Evolutionary conservation across 1,140 invertebrate genomes (phyloP).

Genomic region (Stegodyphus mimosarum): DNA sequence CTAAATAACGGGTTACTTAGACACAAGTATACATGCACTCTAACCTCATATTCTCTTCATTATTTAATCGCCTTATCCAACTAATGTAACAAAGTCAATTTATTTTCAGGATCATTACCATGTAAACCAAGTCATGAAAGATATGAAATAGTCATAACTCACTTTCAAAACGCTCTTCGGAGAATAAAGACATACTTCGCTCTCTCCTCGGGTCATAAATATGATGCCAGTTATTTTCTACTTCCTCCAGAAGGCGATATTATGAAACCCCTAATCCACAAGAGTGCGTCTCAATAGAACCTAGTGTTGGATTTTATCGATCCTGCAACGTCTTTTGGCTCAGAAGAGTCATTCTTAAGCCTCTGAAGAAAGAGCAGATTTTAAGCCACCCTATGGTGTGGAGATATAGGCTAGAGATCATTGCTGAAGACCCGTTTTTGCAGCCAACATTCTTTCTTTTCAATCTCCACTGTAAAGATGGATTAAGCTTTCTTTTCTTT

Average conservation of each 20-base stretch:
- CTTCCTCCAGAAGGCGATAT: conserved; percentile 1
- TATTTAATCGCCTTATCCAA: too few relatives aligned
- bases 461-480: too few relatives aligned
- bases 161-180: too few relatives aligned
- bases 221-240: conserved; percentile 8
- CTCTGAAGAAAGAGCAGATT: neutral
- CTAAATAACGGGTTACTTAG: too few relatives aligned
- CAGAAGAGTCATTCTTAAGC: neutral
- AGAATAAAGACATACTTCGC: neutral
- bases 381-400: neutral
- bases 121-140: neutral
- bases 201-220: neutral
- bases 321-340: neutral
- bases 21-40: too few relatives aligned
- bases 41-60: too few relatives aligned
- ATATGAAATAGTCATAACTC: neutral
- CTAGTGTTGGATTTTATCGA: neutral
- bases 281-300: conserved; percentile 21
- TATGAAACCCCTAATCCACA: conserved; percentile 20
- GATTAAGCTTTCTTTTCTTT: too few relatives aligned
- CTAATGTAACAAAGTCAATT: too few relatives aligned
- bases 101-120: too few relatives aligned
- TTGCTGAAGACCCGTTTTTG: too few relatives aligned
- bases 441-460: too few relatives aligned
- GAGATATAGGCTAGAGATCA: neutral